These are phyloP conservation scores for Manis pentadactyla DNA, from an alignment of 2,797 vertebrate species.

Conservation along the genomic window DNA sequence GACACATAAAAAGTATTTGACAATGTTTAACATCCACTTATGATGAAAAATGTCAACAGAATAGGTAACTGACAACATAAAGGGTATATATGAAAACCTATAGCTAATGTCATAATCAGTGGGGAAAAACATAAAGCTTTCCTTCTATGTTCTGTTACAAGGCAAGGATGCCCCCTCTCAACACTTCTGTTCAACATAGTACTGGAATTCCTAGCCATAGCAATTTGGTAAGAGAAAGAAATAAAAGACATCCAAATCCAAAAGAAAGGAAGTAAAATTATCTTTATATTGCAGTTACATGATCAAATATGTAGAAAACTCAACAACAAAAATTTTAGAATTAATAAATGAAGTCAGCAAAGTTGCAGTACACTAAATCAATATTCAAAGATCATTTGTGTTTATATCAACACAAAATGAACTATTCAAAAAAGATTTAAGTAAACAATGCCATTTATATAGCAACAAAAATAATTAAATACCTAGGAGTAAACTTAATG, in stretches of 20 bases:
- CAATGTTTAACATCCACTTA: not conserved
- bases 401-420: not conserved
- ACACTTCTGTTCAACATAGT: not conserved
- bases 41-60: not conserved
- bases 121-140: not conserved
- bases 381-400: not conserved
- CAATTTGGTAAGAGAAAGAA: not conserved
- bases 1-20: not conserved
- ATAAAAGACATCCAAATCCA: not conserved
- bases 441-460: not conserved
- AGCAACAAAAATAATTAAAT: not conserved
- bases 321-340: not conserved
- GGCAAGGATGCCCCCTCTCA: not conserved
- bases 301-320: not conserved
- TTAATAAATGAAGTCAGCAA: not conserved
- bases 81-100: not conserved
- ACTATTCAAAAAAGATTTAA: not conserved
- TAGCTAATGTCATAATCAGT: not conserved
- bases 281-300: not conserved
- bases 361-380: not conserved
- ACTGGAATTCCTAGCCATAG: not conserved
- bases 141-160: not conserved
- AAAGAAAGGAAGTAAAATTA: not conserved
- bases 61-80: not conserved
- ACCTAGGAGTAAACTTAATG: not conserved